Conservation (phyloP, 2,797 vertebrate genomes). For the Poecile montanus region DNA sequence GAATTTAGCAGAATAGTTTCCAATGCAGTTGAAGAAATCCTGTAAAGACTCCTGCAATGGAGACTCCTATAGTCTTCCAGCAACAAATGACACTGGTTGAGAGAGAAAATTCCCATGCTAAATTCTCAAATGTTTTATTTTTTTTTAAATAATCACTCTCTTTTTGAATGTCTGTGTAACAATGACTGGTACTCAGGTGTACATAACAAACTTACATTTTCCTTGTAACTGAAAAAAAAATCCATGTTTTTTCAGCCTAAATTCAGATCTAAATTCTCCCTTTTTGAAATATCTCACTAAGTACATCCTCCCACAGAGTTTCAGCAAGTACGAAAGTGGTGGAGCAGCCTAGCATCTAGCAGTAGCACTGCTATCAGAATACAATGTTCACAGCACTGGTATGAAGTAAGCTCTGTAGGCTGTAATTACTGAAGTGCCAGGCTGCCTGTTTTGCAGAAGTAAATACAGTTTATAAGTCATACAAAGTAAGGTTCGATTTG, state of each 20-base stretch:
- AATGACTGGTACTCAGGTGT: neutral
- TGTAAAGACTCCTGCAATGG: neutral
- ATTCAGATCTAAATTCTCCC: slow-evolving; percentile 4
- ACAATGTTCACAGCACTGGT: neutral
- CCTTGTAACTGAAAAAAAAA: slow-evolving; percentile 4
- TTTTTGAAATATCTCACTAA: slow-evolving; percentile 41
- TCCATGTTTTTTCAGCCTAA: neutral
- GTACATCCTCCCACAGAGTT: slow-evolving; percentile 53
- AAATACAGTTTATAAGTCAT: slow-evolving; percentile 31
- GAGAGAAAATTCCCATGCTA: neutral
- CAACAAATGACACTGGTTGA: neutral
- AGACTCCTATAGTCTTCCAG: neutral
- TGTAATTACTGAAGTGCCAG: slow-evolving; percentile 54
- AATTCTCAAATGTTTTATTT: neutral
- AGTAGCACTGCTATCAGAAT: slow-evolving; percentile 18
- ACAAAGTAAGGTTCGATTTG: neutral
- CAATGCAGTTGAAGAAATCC: neutral
- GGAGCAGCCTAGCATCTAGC: slow-evolving; percentile 30
- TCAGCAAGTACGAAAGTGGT: slow-evolving; percentile 20
- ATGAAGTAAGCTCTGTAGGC: slow-evolving; percentile 36
- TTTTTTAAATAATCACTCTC: neutral
- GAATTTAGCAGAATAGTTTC: neutral
- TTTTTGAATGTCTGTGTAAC: neutral
- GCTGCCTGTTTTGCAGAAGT: slow-evolving; percentile 16
- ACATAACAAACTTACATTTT: neutral